Percentiles rank a stretch among this genome's conserved stretches.
Evolutionary conservation across 2,113 vertebrate genomes (phyloP).

Genomic region (Podilymbus podiceps): DNA sequence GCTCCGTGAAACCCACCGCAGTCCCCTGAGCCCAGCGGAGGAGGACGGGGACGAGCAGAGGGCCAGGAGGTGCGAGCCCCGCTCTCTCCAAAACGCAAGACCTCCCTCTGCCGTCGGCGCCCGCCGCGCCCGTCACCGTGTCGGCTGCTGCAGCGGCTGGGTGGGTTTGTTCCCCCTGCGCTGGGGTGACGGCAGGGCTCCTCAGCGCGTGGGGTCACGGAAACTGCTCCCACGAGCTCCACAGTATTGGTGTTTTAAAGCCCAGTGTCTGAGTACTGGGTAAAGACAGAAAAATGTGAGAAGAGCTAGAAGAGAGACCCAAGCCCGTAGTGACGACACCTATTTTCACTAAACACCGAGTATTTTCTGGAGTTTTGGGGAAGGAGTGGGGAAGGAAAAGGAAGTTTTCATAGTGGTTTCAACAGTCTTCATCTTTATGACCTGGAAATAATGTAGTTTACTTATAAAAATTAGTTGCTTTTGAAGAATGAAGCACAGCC

Average conservation of each 20-base stretch:
- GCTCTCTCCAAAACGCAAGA: not conserved
- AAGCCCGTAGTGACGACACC: accelerated
- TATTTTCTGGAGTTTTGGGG: not conserved
- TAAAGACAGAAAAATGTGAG: not conserved
- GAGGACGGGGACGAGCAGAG: accelerated
- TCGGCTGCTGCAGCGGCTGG: accelerated
- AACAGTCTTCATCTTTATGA: not conserved
- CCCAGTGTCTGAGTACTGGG: not conserved
- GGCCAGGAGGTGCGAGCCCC: not conserved
- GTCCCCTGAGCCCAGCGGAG: not conserved
- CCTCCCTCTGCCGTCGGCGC: slow-evolving; percentile 41
- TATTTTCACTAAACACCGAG: not conserved
- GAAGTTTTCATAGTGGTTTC: not conserved
- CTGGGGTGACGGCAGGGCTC: too few species aligned
- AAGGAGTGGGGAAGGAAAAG: not conserved
- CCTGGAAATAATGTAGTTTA: not conserved
- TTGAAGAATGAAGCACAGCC: not conserved
- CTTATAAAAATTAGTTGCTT: not conserved
- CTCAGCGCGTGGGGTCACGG: accelerated
- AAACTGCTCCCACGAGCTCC: not conserved
- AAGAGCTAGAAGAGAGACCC: not conserved
- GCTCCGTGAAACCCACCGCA: not conserved
- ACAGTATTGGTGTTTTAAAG: not conserved
- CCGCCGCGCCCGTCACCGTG: not conserved
- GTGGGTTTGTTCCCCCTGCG: too few species aligned